Evolutionary conservation across 2,113 vertebrate genomes (phyloP).

Genomic region (Mastomys coucha): DNA sequence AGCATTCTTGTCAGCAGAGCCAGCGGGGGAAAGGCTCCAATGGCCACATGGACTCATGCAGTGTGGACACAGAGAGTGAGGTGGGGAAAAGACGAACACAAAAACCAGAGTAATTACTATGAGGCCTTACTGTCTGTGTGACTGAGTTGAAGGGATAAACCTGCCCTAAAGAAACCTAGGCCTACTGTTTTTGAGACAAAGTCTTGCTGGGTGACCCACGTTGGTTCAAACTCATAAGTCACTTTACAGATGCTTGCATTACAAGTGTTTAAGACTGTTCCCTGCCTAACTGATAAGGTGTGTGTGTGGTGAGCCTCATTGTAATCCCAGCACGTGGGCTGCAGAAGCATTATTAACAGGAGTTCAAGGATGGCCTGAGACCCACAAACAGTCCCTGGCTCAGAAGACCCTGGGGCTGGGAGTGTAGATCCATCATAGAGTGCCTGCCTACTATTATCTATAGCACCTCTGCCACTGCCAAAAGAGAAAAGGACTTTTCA

Average conservation of each 20-base stretch:
- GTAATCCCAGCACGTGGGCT: not conserved
- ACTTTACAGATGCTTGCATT: not conserved
- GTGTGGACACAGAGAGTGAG: not conserved
- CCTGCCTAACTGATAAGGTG: not conserved
- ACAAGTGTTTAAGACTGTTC: not conserved
- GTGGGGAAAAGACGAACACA: not conserved
- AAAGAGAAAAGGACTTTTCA: not conserved
- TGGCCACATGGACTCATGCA: not conserved
- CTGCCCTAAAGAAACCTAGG: not conserved
- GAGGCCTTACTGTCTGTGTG: not conserved
- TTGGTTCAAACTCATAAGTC: not conserved
- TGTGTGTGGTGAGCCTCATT: not conserved
- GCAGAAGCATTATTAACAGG: not conserved
- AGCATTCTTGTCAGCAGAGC: not conserved
- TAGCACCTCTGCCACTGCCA: not conserved
- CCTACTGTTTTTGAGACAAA: not conserved
- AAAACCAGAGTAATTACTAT: not conserved
- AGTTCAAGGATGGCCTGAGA: not conserved
- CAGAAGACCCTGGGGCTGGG: not conserved
- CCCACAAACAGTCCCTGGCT: not conserved
- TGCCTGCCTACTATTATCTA: too few species aligned
- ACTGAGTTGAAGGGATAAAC: not conserved
- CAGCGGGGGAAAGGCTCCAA: not conserved
- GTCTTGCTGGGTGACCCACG: not conserved
- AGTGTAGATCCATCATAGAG: not conserved